phyloP scores from a whole-genome alignment of 1,140 invertebrate genomes.

The Ruditapes philippinarum region DNA sequence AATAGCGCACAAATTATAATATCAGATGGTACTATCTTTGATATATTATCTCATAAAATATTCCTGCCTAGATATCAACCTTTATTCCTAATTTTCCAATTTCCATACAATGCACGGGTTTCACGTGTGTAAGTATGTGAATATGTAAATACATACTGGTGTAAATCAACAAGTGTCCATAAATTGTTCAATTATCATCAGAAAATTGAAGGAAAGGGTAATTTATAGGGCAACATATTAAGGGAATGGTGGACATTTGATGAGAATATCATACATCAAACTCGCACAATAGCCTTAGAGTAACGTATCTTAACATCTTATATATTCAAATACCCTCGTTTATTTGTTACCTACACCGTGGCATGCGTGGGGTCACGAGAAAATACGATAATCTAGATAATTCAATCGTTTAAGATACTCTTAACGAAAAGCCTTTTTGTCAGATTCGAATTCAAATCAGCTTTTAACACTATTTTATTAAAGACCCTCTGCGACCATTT shows the following conservation, averaged over 20 bases:
- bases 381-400: neutral
- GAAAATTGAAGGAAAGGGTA: neutral
- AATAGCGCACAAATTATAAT: too few relatives aligned
- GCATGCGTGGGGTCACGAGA: neutral
- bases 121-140: neutral
- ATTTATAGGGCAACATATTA: constrained; percentile 5
- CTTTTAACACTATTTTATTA: too few relatives aligned
- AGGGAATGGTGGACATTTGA: neutral
- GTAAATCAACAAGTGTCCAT: constrained; percentile 18
- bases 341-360: neutral
- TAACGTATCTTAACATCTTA: neutral
- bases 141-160: neutral
- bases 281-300: neutral
- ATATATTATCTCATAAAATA: too few relatives aligned
- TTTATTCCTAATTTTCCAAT: too few relatives aligned
- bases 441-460: too few relatives aligned
- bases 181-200: constrained; percentile 51
- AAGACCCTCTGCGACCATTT: too few relatives aligned
- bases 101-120: too few relatives aligned
- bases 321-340: neutral
- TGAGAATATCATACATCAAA: neutral
- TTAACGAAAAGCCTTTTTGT: too few relatives aligned
- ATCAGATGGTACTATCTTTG: too few relatives aligned
- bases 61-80: too few relatives aligned
- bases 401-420: too few relatives aligned